Percentiles rank a stretch among this genome's conserved stretches.
Evolutionary conservation across 2,797 vertebrate genomes (phyloP).

Genomic region (Antennarius maculatus): DNA sequence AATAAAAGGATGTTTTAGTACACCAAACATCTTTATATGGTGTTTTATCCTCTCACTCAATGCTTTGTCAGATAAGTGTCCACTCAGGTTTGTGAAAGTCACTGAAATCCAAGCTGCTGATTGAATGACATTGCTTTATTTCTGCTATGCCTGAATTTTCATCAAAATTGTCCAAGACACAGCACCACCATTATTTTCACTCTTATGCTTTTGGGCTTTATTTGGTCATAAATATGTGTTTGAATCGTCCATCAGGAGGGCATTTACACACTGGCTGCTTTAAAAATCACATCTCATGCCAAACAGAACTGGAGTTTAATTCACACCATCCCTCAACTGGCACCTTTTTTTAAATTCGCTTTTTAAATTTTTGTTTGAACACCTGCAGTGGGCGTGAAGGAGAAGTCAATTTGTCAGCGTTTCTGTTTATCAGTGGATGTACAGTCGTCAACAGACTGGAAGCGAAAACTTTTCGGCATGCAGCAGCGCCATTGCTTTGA

Average conservation of each 20-base stretch:
- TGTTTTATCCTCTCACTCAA: conserved; percentile 36
- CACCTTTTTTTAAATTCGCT: no score
- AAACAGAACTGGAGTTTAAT: conserved; percentile 42
- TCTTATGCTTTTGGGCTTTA: conserved; percentile 6
- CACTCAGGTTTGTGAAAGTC: conserved; percentile 19
- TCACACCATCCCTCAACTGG: conserved; percentile 36
- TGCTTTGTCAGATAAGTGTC: conserved; percentile 1
- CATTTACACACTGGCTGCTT: conserved; percentile 13
- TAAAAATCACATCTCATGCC: conserved; percentile 34
- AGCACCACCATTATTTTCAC: conserved; percentile 4
- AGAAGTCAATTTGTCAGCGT: conserved; percentile 48
- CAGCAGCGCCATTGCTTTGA: conserved; percentile 29
- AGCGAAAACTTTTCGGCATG: conserved; percentile 52
- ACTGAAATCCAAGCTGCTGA: conserved; percentile 26
- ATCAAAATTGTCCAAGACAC: conserved; percentile 16
- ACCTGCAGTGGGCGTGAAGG: conserved; percentile 65
- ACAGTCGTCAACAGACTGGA: conserved; percentile 54
- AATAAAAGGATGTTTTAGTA: conserved; percentile 37
- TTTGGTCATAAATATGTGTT: conserved; percentile 27
- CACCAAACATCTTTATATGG: conserved; percentile 39
- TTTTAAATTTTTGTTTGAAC: conserved; percentile 52
- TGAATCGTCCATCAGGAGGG: conserved; percentile 8
- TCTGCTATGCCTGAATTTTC: conserved; percentile 11
- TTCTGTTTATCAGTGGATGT: conserved; percentile 66
- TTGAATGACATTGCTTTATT: conserved; percentile 23